phyloP scores from a whole-genome alignment of 2,888 invertebrate genomes.

The Drosophila mulleri region DNA sequence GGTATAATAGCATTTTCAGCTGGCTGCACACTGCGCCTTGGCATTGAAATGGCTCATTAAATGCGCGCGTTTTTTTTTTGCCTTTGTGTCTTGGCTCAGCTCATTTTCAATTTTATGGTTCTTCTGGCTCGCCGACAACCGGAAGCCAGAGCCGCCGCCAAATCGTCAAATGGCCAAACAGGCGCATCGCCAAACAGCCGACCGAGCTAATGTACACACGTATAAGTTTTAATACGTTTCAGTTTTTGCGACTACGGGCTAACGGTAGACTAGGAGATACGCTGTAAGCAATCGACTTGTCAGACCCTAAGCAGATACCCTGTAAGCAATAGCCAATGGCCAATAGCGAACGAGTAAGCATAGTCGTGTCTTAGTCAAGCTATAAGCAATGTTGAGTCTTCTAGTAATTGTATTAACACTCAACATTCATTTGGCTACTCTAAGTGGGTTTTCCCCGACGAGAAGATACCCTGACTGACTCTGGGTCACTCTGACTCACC shows the following conservation, averaged over 20 bases:
- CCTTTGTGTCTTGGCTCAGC: slow-evolving; percentile 47
- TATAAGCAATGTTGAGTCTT: too few species aligned
- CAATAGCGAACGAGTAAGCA: too few species aligned
- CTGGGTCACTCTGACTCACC: too few species aligned
- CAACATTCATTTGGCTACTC: too few species aligned
- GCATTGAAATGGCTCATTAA: slow-evolving; percentile 63
- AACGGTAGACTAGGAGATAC: neutral
- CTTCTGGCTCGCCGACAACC: slow-evolving; percentile 42
- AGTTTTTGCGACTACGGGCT: slow-evolving; percentile 23
- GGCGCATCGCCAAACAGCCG: slow-evolving; percentile 5
- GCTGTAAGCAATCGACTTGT: neutral
- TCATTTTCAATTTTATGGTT: slow-evolving; percentile 59
- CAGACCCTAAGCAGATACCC: too few species aligned
- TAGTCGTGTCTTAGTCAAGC: too few species aligned
- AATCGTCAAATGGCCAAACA: slow-evolving; percentile 1
- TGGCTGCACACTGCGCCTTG: slow-evolving; percentile 40
- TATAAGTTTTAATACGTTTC: slow-evolving; percentile 59
- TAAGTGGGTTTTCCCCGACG: too few species aligned
- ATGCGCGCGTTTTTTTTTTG: slow-evolving; percentile 34
- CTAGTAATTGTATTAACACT: too few species aligned
- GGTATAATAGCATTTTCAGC: slow-evolving; percentile 15
- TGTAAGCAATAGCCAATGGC: neutral
- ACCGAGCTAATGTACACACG: slow-evolving; percentile 30
- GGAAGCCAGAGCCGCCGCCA: slow-evolving; percentile 33
- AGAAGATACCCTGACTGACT: too few species aligned